Base-by-base conservation (phyloP, 2,888 invertebrate genomes). In the Pediacus dermestoides region DNA sequence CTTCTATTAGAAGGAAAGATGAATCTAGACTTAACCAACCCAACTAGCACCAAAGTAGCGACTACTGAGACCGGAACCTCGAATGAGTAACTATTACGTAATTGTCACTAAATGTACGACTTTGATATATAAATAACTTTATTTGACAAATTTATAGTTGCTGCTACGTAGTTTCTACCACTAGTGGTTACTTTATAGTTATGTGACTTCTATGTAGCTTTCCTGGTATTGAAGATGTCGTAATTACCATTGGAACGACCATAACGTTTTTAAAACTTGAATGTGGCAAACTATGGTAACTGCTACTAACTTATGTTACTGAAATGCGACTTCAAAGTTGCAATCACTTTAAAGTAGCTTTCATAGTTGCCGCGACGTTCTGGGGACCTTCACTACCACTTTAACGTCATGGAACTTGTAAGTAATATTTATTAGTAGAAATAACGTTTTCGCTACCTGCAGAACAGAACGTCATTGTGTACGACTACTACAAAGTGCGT, bases 41-140 rank as follows among this genome's bases (percentile, higher is more conserved):
- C 30, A 30, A 30, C 6, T 7, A 30, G 30, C 30, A 30, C 11
- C 30, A 30, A 30, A 30, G 30, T 30, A n/a, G 15, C 30, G 30
- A 14, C 7, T 11, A 30, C 30, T 30, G 11, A 14, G 15, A 30
- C 11, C n/a, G 30, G 14, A 30, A 30, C 30, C 13, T 30, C 13
- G 30, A 30, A 14, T 30, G 7, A 14, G 30, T 30, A 30, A 11
- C 11, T 8, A 30, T 12, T 30, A 30, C 30, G 30, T 30, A 30
- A 30, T 14, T 30, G 7, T 9, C 6, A 13, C 30, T 30, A n/a
- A 30, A 30, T n/a, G 4, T n/a, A 11, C 30, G 15, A 30, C 30
- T 30, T 30, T n/a, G 4, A 4, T 11, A 14, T 13, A n/a, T 15
- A 11, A 11, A 30, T 30, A n/a, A 30, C 30, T 30, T 30, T 13